A percentile compares a stretch with the other conserved stretches of the same genome.
Conservation (phyloP, 2,888 invertebrate genomes). For the Mellilla xanthometata region DNA sequence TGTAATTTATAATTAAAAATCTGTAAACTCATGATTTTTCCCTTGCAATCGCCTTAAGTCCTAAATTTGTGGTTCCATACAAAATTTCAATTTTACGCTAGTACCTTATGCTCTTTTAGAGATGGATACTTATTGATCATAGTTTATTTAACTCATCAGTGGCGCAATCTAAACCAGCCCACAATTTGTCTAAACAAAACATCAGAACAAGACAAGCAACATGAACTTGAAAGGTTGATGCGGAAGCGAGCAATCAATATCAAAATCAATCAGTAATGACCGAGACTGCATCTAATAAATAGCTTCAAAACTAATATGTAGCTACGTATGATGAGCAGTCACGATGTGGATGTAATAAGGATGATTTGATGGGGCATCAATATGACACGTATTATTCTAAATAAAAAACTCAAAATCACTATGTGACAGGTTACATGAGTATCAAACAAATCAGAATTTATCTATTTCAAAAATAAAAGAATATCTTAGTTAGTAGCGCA, state of each 20-base stretch:
- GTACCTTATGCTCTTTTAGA: too few species aligned
- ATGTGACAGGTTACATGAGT: too few species aligned
- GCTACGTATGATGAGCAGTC: constrained; percentile 55
- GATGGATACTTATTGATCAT: neutral
- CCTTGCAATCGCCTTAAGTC: too few species aligned
- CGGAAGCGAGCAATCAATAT: constrained; percentile 77
- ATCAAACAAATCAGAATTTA: too few species aligned
- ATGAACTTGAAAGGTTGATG: constrained; percentile 39
- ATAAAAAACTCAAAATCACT: too few species aligned
- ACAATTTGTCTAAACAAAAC: constrained; percentile 43
- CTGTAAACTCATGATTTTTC: too few species aligned
- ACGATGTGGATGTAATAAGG: constrained; percentile 23
- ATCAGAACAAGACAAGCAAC: constrained; percentile 17
- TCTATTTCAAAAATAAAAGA: too few species aligned
- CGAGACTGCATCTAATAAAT: constrained; percentile 64
- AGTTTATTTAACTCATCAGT: constrained; percentile 22
- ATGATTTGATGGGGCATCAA: neutral
- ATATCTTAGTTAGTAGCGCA: too few species aligned
- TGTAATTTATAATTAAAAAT: too few species aligned
- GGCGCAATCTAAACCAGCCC: constrained; percentile 28
- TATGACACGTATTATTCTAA: too few species aligned
- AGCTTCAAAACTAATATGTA: constrained; percentile 69
- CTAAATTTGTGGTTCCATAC: too few species aligned
- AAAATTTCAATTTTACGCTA: too few species aligned
- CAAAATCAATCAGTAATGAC: constrained; percentile 69